These are phyloP conservation scores for Calyptomena viridis DNA, from an alignment of 2,113 vertebrate species.

Conservation along the genomic window DNA sequence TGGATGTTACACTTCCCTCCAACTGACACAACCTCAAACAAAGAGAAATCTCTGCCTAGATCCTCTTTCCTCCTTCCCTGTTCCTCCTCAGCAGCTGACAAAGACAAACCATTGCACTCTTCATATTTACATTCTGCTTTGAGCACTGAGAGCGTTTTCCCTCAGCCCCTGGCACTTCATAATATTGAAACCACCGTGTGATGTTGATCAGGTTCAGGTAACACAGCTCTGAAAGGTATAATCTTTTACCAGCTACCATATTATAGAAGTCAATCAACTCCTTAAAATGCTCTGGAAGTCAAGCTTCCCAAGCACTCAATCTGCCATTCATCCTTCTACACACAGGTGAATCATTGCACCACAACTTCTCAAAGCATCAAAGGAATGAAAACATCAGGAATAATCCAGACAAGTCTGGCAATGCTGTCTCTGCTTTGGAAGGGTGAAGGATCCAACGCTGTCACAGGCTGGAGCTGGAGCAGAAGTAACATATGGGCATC, in stretches of 20 bases:
- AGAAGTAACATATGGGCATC: neutral
- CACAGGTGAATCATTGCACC: conserved; percentile 57
- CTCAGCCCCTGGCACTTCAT: neutral
- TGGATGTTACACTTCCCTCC: neutral
- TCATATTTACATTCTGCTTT: neutral
- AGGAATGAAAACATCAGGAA: conserved; percentile 35
- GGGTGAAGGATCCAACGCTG: neutral
- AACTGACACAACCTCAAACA: neutral
- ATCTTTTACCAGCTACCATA: conserved; percentile 61
- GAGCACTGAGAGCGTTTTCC: neutral
- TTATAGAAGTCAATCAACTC: conserved; percentile 49
- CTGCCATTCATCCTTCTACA: conserved; percentile 54
- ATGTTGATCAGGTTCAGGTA: conserved; percentile 46
- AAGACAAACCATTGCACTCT: neutral
- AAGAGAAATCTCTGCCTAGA: neutral
- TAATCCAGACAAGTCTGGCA: conserved; percentile 7
- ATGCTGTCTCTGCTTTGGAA: neutral
- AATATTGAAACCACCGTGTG: conserved; percentile 32
- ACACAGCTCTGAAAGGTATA: conserved; percentile 51
- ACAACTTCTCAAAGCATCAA: conserved; percentile 57
- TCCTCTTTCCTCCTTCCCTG: neutral
- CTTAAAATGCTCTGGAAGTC: conserved; percentile 48
- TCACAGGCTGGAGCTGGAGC: neutral
- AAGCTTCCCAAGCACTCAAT: conserved; percentile 45
- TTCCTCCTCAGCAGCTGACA: neutral